Conservation (phyloP, 2,113 vertebrate species). For the Coreoperca whiteheadi region DNA sequence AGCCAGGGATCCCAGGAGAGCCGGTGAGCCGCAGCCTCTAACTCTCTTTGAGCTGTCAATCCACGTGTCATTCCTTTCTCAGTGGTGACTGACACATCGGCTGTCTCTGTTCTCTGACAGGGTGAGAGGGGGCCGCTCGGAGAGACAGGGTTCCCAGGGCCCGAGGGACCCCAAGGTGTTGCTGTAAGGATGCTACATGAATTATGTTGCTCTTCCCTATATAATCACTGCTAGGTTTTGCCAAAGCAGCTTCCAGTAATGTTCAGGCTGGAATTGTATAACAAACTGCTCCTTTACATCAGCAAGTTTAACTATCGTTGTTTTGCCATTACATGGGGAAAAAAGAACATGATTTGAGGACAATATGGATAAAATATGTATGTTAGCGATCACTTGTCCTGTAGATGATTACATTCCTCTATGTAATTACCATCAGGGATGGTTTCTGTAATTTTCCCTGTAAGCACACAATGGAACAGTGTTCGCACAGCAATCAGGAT, state of each 20-base stretch:
- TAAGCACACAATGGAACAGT: constrained; percentile 75
- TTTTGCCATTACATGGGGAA: constrained; percentile 5
- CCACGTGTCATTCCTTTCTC: constrained; percentile 68
- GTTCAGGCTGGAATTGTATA: constrained; percentile 11
- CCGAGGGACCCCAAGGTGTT: constrained; percentile 92
- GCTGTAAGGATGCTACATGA: constrained; percentile 85
- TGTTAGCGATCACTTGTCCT: constrained; percentile 57
- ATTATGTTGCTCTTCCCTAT: constrained; percentile 22
- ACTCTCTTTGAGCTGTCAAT: constrained; percentile 80
- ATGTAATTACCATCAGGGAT: constrained; percentile 79
- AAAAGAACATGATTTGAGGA: constrained; percentile 46
- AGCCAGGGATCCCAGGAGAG: constrained; percentile 92
- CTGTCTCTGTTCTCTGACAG: constrained; percentile 82
- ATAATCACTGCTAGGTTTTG: constrained; percentile 43
- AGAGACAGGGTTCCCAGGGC: constrained; percentile 95
- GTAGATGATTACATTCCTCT: constrained; percentile 71
- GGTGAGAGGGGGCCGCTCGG: constrained; percentile 95
- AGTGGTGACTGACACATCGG: constrained; percentile 60
- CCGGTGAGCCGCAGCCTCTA: constrained; percentile 87
- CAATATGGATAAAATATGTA: constrained; percentile 60
- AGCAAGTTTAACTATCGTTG: constrained; percentile 16
- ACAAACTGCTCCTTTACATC: neutral
- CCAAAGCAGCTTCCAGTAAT: constrained; percentile 24
- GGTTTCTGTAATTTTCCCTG: constrained; percentile 75
- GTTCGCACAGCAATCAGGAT: constrained; percentile 76